These are phyloP conservation scores for Drosophila quadrilineata DNA, from an alignment of 1,140 invertebrate species.

Conservation along the genomic window DNA sequence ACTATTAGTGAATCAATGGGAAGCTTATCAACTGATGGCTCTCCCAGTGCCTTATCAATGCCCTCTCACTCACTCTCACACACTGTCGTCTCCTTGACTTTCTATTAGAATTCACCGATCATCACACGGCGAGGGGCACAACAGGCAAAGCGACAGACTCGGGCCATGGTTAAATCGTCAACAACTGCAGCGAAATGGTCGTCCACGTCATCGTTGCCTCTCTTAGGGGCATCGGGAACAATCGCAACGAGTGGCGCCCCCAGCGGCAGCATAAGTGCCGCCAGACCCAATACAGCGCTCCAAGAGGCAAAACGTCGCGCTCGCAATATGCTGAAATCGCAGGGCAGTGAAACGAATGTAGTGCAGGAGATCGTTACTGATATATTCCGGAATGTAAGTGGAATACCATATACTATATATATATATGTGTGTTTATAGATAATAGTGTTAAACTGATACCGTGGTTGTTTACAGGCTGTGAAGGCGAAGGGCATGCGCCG, in stretches of 20 bases:
- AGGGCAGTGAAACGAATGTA: constrained; percentile 61
- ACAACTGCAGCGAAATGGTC: constrained; percentile 37
- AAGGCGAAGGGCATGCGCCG: constrained; percentile 84
- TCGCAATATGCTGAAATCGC: constrained; percentile 82
- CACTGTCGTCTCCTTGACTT: not conserved
- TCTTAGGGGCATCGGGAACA: not conserved
- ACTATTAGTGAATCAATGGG: too few species aligned
- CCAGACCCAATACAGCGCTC: constrained; percentile 83
- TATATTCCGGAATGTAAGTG: constrained; percentile 84
- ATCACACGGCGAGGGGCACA: constrained; percentile 84
- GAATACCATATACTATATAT: not conserved
- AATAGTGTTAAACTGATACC: not conserved
- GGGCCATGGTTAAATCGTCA: constrained; percentile 82
- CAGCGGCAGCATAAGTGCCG: constrained; percentile 21
- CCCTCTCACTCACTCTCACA: not conserved
- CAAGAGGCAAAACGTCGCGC: constrained; percentile 84
- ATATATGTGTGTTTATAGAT: not conserved
- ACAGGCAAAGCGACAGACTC: constrained; percentile 85
- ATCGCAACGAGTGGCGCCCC: not conserved
- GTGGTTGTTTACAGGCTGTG: constrained; percentile 83
- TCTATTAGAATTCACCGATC: constrained; percentile 77
- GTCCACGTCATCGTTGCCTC: constrained; percentile 28
- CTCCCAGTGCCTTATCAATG: not conserved
- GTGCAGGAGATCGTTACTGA: constrained; percentile 81
- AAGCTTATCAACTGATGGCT: not conserved